Conservation (phyloP, 1,140 invertebrate species). For the Zaprionus taronus region DNA sequence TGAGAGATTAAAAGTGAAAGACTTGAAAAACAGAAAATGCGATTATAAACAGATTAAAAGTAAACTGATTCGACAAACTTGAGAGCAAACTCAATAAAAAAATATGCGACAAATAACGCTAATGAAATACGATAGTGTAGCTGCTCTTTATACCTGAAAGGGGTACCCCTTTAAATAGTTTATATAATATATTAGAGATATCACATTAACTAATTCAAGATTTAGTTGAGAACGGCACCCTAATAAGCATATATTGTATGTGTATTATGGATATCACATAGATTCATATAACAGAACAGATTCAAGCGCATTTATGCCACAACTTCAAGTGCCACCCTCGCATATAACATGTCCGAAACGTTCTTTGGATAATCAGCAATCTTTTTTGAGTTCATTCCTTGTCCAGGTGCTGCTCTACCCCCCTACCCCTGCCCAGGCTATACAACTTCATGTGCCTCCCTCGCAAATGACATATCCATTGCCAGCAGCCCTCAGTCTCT, state of each 20-base stretch:
- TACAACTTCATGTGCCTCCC: neutral
- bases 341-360: neutral
- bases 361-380: constrained; percentile 2
- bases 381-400: neutral
- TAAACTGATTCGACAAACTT: neutral
- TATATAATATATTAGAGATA: too few relatives aligned
- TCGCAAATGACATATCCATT: neutral
- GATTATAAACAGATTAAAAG: neutral
- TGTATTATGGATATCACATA: too few relatives aligned
- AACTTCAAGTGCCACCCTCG: neutral
- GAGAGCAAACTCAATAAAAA: neutral
- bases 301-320: too few relatives aligned
- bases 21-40: neutral
- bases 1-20: constrained; percentile 1
- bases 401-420: neutral
- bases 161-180: too few relatives aligned
- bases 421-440: neutral
- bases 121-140: too few relatives aligned
- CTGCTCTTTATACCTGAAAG: too few relatives aligned
- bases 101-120: too few relatives aligned
- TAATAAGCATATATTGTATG: too few relatives aligned
- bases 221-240: too few relatives aligned
- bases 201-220: too few relatives aligned
- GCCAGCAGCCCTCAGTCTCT: neutral
- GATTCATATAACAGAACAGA: too few relatives aligned